Percentiles rank a stretch among this genome's conserved stretches.
Evolutionary conservation across 2,888 invertebrate genomes (phyloP).

Genomic region (Lithophane leautieri): DNA sequence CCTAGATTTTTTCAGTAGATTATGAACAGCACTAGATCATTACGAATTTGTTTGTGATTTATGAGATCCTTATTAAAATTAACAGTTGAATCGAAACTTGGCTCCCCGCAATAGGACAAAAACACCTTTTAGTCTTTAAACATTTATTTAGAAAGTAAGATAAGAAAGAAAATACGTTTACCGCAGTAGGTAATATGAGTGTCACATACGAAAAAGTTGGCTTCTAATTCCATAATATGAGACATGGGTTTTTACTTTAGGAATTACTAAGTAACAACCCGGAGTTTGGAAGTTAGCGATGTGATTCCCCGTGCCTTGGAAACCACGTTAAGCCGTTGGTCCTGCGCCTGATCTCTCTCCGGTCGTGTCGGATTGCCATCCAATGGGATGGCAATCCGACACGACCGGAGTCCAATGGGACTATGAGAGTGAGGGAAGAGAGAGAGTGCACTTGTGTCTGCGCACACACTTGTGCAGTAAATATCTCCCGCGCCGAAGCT

Average conservation of each 20-base stretch:
- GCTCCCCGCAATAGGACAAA: background rate
- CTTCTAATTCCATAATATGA: conserved; percentile 6
- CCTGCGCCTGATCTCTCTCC: no score
- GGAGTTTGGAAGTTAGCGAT: no score
- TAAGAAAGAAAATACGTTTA: background rate
- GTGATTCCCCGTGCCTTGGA: no score
- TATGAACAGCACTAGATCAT: background rate
- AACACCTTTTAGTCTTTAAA: background rate
- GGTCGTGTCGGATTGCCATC: no score
- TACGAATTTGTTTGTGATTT: background rate
- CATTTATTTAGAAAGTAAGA: background rate
- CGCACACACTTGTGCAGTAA: no score
- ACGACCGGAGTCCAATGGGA: no score
- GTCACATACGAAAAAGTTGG: background rate
- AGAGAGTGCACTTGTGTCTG: no score
- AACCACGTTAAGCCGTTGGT: no score
- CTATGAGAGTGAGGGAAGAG: no score
- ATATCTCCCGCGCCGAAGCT: no score
- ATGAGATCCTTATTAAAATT: background rate
- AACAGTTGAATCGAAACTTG: background rate
- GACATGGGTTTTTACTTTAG: background rate
- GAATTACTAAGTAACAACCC: no score
- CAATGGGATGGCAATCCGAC: no score
- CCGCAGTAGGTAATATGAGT: background rate
- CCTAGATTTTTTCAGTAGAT: background rate